Conservation (phyloP, 2,888 invertebrate species). For the Lycia hirtaria region DNA sequence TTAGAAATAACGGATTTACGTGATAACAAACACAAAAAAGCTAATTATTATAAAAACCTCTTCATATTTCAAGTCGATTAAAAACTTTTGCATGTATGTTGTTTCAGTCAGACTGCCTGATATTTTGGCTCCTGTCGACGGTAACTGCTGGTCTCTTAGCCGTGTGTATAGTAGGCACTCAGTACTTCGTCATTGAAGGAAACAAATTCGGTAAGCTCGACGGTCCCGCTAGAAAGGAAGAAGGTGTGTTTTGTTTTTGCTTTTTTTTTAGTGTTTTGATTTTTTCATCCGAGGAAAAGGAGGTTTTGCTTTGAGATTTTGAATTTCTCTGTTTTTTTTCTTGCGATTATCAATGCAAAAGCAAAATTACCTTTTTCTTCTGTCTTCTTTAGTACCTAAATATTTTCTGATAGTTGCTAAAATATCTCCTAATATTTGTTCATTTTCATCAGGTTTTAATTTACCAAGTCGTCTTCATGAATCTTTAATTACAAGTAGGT, state of each 20-base stretch:
- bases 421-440: constrained; percentile 1
- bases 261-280: constrained; percentile 47
- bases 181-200: constrained; percentile 88
- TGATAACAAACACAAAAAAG: too few species aligned
- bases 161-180: constrained; percentile 87
- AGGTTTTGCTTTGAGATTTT: constrained; percentile 12
- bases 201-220: constrained; percentile 86
- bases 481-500: constrained; percentile 18
- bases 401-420: not conserved
- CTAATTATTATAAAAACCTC: not conserved
- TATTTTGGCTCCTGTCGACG: constrained; percentile 87
- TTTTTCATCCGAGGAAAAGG: constrained; percentile 2
- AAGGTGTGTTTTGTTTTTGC: constrained; percentile 76
- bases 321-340: not conserved
- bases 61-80: not conserved
- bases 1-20: too few species aligned
- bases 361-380: constrained; percentile 18
- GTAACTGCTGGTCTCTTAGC: constrained; percentile 87
- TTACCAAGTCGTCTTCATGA: constrained; percentile 7
- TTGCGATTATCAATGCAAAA: constrained; percentile 5
- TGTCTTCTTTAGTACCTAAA: not conserved
- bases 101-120: constrained; percentile 87
- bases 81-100: not conserved
- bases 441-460: constrained; percentile 5
- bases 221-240: constrained; percentile 69